Conservation (phyloP, 2,888 invertebrate genomes). For the Deilephila porcellus region DNA sequence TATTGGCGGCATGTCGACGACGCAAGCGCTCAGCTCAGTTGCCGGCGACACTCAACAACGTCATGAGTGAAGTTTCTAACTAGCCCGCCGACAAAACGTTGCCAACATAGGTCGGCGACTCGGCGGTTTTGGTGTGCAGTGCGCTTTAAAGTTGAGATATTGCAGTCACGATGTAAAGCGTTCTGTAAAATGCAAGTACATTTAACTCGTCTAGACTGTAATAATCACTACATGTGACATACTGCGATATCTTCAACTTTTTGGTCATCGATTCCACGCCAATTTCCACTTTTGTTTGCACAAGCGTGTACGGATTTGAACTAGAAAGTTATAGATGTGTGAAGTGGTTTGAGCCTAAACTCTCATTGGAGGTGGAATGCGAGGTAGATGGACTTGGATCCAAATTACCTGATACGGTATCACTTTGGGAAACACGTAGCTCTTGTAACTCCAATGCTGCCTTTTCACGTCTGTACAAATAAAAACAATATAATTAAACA, state of each 20-base stretch:
- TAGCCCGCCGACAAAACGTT: no score
- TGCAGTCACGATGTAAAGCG: neutral
- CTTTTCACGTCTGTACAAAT: constrained; percentile 81
- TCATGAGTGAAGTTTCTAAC: no score
- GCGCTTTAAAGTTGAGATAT: neutral
- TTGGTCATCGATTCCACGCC: neutral
- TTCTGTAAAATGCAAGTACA: neutral
- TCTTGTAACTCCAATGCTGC: constrained; percentile 84
- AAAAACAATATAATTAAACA: constrained; percentile 32
- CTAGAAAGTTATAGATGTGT: constrained; percentile 64
- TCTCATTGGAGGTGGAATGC: constrained; percentile 75
- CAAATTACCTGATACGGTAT: constrained; percentile 86
- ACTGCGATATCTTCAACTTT: constrained; percentile 2
- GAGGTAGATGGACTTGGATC: constrained; percentile 79
- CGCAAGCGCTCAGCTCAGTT: no score
- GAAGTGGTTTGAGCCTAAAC: constrained; percentile 72
- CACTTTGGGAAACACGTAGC: constrained; percentile 80
- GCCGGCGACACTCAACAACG: no score
- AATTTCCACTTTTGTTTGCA: constrained; percentile 10
- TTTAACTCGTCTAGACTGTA: neutral
- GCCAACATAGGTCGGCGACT: no score
- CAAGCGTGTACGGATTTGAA: constrained; percentile 10
- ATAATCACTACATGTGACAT: neutral
- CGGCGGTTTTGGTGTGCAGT: no score
- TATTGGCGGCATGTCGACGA: no score